Evolutionary conservation across 2,113 vertebrate species (phyloP).

Genomic region (Oreochromis niloticus): DNA sequence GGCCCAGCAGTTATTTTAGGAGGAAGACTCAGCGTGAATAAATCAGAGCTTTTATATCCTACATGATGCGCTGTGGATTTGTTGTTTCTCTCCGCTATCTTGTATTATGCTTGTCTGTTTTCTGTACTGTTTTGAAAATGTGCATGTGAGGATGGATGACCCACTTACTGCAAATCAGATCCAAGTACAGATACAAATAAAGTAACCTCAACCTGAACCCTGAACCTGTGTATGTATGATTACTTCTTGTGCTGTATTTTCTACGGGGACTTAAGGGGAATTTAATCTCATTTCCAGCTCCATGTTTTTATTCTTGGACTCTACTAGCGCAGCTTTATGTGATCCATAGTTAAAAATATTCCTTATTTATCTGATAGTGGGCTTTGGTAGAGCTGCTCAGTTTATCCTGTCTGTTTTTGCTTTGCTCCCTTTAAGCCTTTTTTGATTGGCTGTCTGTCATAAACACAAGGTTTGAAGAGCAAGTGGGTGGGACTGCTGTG

Average conservation of each 20-base stretch:
- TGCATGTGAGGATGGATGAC: background rate
- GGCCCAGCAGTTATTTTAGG: background rate
- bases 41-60: background rate
- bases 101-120: background rate
- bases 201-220: background rate
- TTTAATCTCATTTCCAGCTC: background rate
- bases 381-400: background rate
- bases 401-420: background rate
- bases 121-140: background rate
- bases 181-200: background rate
- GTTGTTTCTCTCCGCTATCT: background rate
- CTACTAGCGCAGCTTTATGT: background rate
- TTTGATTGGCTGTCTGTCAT: background rate
- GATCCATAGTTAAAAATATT: background rate
- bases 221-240: background rate
- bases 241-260: background rate
- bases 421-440: background rate
- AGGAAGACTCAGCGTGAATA: background rate
- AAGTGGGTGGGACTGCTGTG: background rate
- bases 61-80: background rate
- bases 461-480: background rate
- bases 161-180: background rate
- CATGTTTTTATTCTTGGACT: background rate
- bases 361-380: background rate
- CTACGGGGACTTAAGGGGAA: background rate